phyloP scores from a whole-genome alignment of 1,140 invertebrate species.

The Pseudachorutes palmiensis region DNA sequence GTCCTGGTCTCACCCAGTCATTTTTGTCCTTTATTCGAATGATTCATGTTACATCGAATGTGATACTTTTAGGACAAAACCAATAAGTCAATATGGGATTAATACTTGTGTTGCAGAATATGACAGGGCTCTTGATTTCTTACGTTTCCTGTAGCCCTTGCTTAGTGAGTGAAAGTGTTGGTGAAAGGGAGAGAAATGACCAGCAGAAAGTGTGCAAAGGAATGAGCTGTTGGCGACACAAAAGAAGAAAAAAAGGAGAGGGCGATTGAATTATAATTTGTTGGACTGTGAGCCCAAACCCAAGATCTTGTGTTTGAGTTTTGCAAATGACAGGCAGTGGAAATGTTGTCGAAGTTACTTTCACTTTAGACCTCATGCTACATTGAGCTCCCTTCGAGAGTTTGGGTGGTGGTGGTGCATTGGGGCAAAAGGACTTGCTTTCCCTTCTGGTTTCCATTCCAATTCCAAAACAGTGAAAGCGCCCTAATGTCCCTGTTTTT shows the following conservation, averaged over 20 bases:
- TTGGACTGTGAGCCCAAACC: background rate
- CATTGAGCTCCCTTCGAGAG: background rate
- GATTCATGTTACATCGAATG: background rate
- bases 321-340: constrained; percentile 12
- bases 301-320: background rate
- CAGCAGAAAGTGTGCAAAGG: background rate
- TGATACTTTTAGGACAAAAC: background rate
- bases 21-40: background rate
- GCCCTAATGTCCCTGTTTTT: background rate
- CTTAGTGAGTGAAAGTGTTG: background rate
- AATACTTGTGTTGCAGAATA: background rate
- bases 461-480: constrained; percentile 2
- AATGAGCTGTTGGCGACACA: background rate
- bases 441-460: background rate
- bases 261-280: constrained; percentile 14
- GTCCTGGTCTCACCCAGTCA: constrained; percentile 3
- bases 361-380: constrained; percentile 6
- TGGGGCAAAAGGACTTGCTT: background rate
- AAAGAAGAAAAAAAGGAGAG: background rate
- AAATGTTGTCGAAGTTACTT: constrained; percentile 4
- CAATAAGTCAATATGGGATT: background rate
- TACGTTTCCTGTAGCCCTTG: background rate
- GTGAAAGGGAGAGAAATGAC: constrained; percentile 3
- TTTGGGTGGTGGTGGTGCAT: background rate
- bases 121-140: background rate